phyloP scores from a whole-genome alignment of 2,113 vertebrate species.

The Seriola dumerili region DNA sequence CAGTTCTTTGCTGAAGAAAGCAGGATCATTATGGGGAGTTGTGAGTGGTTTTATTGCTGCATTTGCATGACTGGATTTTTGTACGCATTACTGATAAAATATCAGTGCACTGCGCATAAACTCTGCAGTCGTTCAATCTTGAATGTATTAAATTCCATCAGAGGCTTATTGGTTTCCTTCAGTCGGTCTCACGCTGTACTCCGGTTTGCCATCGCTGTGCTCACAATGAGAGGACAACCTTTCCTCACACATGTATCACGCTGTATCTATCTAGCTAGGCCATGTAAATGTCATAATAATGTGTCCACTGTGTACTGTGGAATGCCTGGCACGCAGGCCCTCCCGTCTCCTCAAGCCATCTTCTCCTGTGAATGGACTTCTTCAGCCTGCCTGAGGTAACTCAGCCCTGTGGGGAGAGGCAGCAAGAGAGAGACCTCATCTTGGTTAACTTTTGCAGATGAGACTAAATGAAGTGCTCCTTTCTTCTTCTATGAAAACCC shows the following conservation, averaged over 20 bases:
- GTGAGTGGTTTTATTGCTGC: neutral
- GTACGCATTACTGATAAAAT: neutral
- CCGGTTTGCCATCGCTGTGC: constrained; percentile 7
- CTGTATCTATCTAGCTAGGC: constrained; percentile 68
- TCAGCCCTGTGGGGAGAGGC: constrained; percentile 12
- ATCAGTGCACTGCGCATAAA: neutral
- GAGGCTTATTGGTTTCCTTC: neutral
- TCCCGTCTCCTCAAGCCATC: constrained; percentile 77
- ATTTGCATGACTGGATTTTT: neutral
- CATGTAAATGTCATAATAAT: constrained; percentile 84
- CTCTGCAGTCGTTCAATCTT: neutral
- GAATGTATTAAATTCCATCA: neutral
- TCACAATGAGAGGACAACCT: constrained; percentile 51
- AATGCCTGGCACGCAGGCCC: constrained; percentile 81
- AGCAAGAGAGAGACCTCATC: constrained; percentile 6
- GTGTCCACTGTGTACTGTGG: constrained; percentile 82
- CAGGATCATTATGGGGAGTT: neutral
- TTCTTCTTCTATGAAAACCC: constrained; percentile 61
- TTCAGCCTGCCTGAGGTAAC: constrained; percentile 73
- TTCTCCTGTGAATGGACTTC: constrained; percentile 79
- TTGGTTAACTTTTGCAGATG: constrained; percentile 55
- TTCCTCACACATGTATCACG: constrained; percentile 68
- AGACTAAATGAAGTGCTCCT: constrained; percentile 57
- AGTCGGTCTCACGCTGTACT: constrained; percentile 11
- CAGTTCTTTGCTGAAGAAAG: neutral